These are phyloP conservation scores for Xanthia icteritia DNA, from an alignment of 2,888 invertebrate species.

Conservation along the genomic window DNA sequence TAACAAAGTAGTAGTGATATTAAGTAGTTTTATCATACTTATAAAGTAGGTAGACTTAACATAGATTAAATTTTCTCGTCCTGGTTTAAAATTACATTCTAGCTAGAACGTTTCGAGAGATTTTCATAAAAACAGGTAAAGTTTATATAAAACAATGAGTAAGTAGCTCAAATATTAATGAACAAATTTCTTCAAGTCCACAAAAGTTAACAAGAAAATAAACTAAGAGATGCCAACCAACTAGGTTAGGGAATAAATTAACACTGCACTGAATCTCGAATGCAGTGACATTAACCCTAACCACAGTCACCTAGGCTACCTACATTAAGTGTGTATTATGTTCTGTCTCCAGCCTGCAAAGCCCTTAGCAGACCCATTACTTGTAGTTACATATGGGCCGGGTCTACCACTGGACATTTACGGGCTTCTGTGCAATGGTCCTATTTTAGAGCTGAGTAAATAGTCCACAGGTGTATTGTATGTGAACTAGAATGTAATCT, in stretches of 20 bases:
- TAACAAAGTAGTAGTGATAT: not conserved
- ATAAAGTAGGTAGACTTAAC: not conserved
- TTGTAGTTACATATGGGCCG: conserved; percentile 38
- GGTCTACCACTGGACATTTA: conserved; percentile 36
- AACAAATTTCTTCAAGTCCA: not conserved
- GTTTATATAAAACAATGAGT: not conserved
- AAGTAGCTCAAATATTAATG: not conserved
- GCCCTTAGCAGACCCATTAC: conserved; percentile 35
- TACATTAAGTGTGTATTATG: not conserved
- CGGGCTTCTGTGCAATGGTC: conserved; percentile 5
- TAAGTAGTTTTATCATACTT: not conserved
- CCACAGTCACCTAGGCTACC: not conserved
- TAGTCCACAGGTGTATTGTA: not conserved
- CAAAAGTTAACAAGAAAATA: not conserved
- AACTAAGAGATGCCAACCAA: not conserved
- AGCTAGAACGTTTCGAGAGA: not conserved
- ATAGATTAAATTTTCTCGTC: conserved; percentile 22
- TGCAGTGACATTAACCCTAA: conserved; percentile 18
- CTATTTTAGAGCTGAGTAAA: conserved; percentile 32
- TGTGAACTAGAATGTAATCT: not conserved
- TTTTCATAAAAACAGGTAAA: not conserved
- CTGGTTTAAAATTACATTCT: conserved; percentile 11
- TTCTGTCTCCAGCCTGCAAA: conserved; percentile 20
- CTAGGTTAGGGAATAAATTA: not conserved
- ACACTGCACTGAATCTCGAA: not conserved